Evolutionary conservation across 2,888 invertebrate species (phyloP), one percentile per base, ranked within the genome.

Genomic region (Chrysomela aeneicollis): DNA sequence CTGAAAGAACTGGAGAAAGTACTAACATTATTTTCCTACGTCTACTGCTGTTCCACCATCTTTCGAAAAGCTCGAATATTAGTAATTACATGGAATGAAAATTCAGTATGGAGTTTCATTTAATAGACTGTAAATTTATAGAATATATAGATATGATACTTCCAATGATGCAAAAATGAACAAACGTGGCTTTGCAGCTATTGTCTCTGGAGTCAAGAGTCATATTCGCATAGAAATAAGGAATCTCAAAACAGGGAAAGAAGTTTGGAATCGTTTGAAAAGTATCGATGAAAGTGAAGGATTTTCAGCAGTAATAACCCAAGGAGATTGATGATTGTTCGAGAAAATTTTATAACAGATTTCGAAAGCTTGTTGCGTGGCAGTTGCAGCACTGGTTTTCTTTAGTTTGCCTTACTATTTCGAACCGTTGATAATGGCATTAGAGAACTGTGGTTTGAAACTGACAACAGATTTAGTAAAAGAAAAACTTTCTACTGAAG

Each of bases 211-310:
- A 0, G 47, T 59, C 1, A 22, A 32, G 47, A 49, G 15, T 49
- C 49, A 59, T 32, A 59, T 49, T 47, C 15, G 47, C 12, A 59
- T 47, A 6, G 26, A 49, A 59, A 49, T 49, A n/a, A n/a, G n/a
- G n/a, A n/a, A n/a, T n/a, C n/a, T n/a, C n/a, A n/a, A n/a, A n/a
- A 19, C 47, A 12, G 30, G 30, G 26, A 59, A 46, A 12, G 49
- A 22, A 49, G 49, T 59, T n/a, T 49, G 49, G 22, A 47, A 59
- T 2, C 15, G 49, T 6, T 19, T 42, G 12, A 6, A 22, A 22
- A 51, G 5, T 51, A 51, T 26, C n/a, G 19, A 21, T n/a, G 21
- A 30, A 0, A 8, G 2, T 5, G 6, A 51, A 51, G 2, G 30
- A 51, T 51, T 51, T 22, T 51, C 26, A 2, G 4, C 22, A n/a